Conservation (phyloP, 2,797 vertebrate species). For the Phrynocephalus guinanensis region DNA sequence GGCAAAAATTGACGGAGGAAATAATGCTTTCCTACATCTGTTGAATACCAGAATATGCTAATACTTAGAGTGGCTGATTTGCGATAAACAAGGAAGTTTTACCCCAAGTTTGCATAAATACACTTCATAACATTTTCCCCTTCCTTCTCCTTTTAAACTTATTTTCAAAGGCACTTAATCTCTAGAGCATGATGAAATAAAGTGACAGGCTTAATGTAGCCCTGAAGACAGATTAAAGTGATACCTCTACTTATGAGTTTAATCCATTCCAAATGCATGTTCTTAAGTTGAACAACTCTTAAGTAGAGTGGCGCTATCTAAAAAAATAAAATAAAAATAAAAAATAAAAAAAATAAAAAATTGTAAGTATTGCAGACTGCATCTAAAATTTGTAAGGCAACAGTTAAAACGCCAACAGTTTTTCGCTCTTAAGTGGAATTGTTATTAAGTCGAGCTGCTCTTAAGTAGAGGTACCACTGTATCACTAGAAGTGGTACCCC, state of each 20-base stretch:
- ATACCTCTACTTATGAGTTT: too few relatives aligned
- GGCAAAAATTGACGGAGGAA: neutral
- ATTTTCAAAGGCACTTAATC: conserved; percentile 5
- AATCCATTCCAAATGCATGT: too few relatives aligned
- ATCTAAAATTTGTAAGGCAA: too few relatives aligned
- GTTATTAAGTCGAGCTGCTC: too few relatives aligned
- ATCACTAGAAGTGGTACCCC: neutral
- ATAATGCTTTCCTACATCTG: conserved; percentile 52
- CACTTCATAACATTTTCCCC: conserved; percentile 4
- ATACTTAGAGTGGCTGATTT: conserved; percentile 29
- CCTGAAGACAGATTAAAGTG: neutral
- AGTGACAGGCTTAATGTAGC: neutral
- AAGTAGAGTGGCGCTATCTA: too few relatives aligned
- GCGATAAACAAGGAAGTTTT: conserved; percentile 8
- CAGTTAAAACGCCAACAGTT: too few relatives aligned
- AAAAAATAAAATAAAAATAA: too few relatives aligned
- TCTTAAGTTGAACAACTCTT: too few relatives aligned
- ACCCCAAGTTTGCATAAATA: neutral
- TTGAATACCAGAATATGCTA: conserved; percentile 43
- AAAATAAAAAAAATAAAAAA: too few relatives aligned
- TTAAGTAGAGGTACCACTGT: too few relatives aligned
- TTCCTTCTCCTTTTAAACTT: conserved; percentile 1
- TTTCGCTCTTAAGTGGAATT: too few relatives aligned
- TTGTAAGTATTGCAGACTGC: too few relatives aligned
- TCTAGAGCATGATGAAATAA: neutral